A percentile compares a stretch with the other conserved stretches of the same genome.
phyloP scores from a whole-genome alignment of 2,888 invertebrate species.

The Aspidapion aeneum region DNA sequence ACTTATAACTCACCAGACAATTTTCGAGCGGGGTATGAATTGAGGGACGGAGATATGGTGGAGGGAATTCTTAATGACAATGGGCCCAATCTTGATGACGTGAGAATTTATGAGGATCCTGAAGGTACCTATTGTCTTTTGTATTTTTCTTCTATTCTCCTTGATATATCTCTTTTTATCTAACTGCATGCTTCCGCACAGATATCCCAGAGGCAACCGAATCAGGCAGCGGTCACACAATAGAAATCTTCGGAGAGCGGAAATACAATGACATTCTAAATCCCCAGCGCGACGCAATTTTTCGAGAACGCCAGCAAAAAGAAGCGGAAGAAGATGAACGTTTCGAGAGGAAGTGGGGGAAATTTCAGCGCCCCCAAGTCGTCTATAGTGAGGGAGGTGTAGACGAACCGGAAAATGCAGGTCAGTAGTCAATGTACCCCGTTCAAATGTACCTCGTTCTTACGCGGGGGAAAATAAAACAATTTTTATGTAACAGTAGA shows the following conservation, averaged over 20 bases:
- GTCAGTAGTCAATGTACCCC: no score
- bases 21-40: slow-evolving; percentile 48
- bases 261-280: slow-evolving; percentile 12
- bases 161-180: neutral
- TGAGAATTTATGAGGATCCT: neutral
- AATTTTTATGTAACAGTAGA: no score
- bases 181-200: slow-evolving; percentile 44
- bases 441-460: no score
- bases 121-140: neutral
- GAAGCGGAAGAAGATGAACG: slow-evolving; percentile 26
- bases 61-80: neutral
- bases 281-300: slow-evolving; percentile 39
- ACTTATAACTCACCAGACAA: slow-evolving; percentile 50
- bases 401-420: slow-evolving; percentile 17
- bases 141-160: neutral
- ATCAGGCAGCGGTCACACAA: slow-evolving; percentile 39
- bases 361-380: slow-evolving; percentile 34
- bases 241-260: slow-evolving; percentile 23
- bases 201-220: slow-evolving; percentile 32
- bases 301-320: slow-evolving; percentile 36
- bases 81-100: slow-evolving; percentile 19
- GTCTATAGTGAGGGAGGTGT: slow-evolving; percentile 63
- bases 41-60: slow-evolving; percentile 33
- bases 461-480: no score
- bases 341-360: slow-evolving; percentile 25